Base-by-base conservation (phyloP, 2,797 vertebrate species). In the Rousettus madagascariensis region DNA sequence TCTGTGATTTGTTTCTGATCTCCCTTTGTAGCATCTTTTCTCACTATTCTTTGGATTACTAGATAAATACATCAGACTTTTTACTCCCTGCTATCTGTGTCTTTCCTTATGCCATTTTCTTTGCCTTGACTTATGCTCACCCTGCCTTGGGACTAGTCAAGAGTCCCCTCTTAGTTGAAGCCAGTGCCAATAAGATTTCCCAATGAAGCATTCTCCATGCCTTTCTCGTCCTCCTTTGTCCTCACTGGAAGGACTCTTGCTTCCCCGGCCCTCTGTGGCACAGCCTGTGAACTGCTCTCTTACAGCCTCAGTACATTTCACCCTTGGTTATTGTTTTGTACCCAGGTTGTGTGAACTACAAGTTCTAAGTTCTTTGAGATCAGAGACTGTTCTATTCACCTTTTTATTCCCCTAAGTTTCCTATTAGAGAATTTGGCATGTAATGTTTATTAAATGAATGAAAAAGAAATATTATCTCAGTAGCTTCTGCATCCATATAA, bases 401-500 rank as follows among this genome's bases (percentile, higher is more conserved):
- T 74, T 95, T 66, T 61, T 38, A 69, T 92, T 53, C 51, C n/a
- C 20, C 57, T 6, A 22, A 1, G 0, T 69, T 88, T 95, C 30
- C 77, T 80, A 28, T 78, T 79, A 91, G 68, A 94, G 28, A 83
- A 69, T 17, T 83, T 93, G 85, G 11, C 38, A 66, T 38, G 33
- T 59, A 61, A 19, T 72, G 30, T 78, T 92, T 71, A 46, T 20
- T 75, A 24, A 84, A 41, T 46, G 28, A 46, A 33, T 85, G 57
- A 46, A 91, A 69, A 92, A 84, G 49, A 89, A 95, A 24, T 69
- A 43, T 0, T 77, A 3, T 69, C 90, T 96, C 68, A 84, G 28
- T 84, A 83, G 65, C 46, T 82, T 68, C 72, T 33, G 15, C n/a
- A 77, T 88, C 59, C 77, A 22, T 61, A 43, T 49, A 90, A 74